Conservation (phyloP, 2,113 vertebrate species). For the Zapornia atra region DNA sequence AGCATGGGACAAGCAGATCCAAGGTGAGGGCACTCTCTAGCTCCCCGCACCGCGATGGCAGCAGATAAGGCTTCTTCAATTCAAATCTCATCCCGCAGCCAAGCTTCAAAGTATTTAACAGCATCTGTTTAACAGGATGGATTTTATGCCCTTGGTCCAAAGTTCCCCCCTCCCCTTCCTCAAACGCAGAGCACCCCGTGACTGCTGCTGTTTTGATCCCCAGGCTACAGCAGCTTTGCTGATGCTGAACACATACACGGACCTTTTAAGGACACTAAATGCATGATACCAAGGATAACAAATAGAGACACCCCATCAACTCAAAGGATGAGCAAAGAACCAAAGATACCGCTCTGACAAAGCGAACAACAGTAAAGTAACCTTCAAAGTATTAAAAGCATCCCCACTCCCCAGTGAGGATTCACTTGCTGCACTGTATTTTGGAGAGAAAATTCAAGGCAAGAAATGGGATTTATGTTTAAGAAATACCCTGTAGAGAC, state of each 20-base stretch:
- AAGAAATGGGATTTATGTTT: not conserved
- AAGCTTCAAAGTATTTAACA: not conserved
- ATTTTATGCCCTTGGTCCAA: not conserved
- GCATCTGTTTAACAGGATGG: not conserved
- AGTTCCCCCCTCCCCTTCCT: not conserved
- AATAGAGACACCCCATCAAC: not conserved
- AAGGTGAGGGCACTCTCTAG: not conserved
- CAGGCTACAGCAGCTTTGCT: not conserved
- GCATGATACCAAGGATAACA: not conserved
- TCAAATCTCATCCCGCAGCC: not conserved
- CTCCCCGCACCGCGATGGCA: not conserved
- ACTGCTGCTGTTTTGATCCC: not conserved
- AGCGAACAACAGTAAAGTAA: not conserved
- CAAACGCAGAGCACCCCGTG: not conserved
- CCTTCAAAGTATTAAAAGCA: not conserved
- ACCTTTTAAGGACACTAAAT: not conserved
- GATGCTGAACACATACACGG: not conserved
- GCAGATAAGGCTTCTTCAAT: not conserved
- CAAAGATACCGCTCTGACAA: not conserved
- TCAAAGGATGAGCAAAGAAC: not conserved
- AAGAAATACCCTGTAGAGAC: not conserved
- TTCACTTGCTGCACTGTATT: not conserved
- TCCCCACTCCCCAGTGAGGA: rapidly evolving
- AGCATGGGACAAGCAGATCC: not conserved
- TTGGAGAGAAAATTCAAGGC: not conserved